Evolutionary conservation across 2,888 invertebrate genomes (phyloP), one percentile per base, ranked within the genome.

Genomic region (Nephrotoma flavescens): DNA sequence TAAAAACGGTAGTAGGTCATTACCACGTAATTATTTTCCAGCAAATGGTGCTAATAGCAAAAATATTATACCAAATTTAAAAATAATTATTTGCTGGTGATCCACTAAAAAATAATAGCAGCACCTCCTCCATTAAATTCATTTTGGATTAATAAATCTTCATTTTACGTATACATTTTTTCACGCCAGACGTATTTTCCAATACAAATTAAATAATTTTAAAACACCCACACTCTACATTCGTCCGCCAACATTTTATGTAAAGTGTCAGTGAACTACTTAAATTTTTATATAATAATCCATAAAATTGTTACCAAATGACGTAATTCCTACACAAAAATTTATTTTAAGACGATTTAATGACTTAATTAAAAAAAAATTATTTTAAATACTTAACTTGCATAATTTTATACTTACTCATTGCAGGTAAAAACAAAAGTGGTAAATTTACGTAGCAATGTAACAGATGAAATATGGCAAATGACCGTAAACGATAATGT

Each of bases 401-500:
- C 19, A 71, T 12, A 71, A 71, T 71, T 71, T 71, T 9, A 11
- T 31, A 9, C 9, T 85, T 19, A 45, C 11, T 52, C 44, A 83
- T 52, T 85, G 42, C 89, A 97, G 96, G 95, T 97, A 86, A 97
- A 97, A 91, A 92, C 92, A 89, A 95, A 95, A 90, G 96, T 97
- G 88, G 93, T 94, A 6, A 92, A 93, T 88, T 94, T 96, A 88
- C 94, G 97, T 7, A 92, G 93, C 86, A 95, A 96, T 91, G 94
- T 97, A 47, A 96, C 97, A 15, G 94, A 96, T 89, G 94, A 94
- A 89, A 93, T 97, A 89, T 97, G 97, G 97, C 92, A 92, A 87
- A 93, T 96, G 91, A 96, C 92, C 0, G 90, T 90, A 3, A 89
- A 89, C 87, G 31, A 41, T 2, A 52, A 86, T 15, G 89, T 89